Evolutionary conservation across 1,140 invertebrate genomes (phyloP).

Genomic region (Augochlora pura): DNA sequence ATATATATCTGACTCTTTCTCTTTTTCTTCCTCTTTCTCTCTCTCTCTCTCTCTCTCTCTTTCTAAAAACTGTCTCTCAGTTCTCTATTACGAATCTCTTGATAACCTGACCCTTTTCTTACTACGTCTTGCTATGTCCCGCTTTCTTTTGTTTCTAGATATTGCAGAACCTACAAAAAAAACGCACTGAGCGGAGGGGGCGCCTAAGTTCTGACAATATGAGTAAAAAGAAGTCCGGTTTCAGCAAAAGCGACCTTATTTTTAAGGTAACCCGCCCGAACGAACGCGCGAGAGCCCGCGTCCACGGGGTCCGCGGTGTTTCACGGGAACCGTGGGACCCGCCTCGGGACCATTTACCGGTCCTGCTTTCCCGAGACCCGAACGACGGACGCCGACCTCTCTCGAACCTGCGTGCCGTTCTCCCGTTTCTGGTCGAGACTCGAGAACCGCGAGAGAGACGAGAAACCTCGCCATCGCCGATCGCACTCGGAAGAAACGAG

Average conservation of each 20-base stretch:
- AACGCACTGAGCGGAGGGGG: slow-evolving; percentile 95
- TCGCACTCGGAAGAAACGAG: too few species aligned
- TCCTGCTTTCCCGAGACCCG: slow-evolving; percentile 64
- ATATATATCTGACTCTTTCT: slow-evolving; percentile 5
- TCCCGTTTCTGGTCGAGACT: background rate
- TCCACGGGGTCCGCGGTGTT: slow-evolving; percentile 60
- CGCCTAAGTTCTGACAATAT: slow-evolving; percentile 92
- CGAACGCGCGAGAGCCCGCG: slow-evolving; percentile 76
- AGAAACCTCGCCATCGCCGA: too few species aligned
- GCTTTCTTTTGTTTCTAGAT: slow-evolving; percentile 94
- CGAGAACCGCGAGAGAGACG: background rate
- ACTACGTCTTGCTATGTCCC: slow-evolving; percentile 81
- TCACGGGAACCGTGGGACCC: slow-evolving; percentile 43
- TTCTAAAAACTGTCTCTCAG: slow-evolving; percentile 39
- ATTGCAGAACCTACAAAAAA: slow-evolving; percentile 98
- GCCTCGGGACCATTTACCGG: slow-evolving; percentile 53
- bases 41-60: slow-evolving; percentile 60
- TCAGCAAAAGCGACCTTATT: slow-evolving; percentile 97
- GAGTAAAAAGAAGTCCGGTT: slow-evolving; percentile 92
- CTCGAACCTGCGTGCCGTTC: background rate
- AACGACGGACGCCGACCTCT: slow-evolving; percentile 53
- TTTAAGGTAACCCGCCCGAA: slow-evolving; percentile 93
- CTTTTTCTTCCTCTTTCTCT: slow-evolving; percentile 39
- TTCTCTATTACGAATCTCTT: slow-evolving; percentile 61
- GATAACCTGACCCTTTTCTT: slow-evolving; percentile 76